A percentile compares a stretch with the other conserved stretches of the same genome.
phyloP scores from a whole-genome alignment of 92 coral and sea anemone genomes.

The Metridium senile region DNA sequence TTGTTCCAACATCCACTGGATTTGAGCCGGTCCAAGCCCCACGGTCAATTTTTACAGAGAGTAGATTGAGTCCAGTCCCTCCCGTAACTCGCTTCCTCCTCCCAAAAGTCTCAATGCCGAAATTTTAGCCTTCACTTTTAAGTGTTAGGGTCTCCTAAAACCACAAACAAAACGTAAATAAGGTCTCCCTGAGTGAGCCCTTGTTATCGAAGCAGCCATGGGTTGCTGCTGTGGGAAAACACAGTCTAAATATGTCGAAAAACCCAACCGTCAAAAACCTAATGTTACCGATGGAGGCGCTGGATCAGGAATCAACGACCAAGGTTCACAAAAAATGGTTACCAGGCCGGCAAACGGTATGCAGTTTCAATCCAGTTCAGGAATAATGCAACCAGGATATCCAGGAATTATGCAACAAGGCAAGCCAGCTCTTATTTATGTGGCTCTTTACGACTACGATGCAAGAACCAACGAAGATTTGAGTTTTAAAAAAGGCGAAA shows the following conservation, averaged over 20 bases:
- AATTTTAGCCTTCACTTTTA: conserved; percentile 28
- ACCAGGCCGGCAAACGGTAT: conserved; percentile 41
- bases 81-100: conserved; percentile 48
- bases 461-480: conserved; percentile 97
- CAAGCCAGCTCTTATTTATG: conserved; percentile 63
- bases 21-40: conserved; percentile 2
- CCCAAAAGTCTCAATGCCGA: conserved; percentile 33
- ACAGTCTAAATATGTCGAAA: conserved; percentile 65
- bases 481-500: conserved; percentile 92
- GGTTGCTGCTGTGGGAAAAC: conserved; percentile 96
- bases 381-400: conserved; percentile 30
- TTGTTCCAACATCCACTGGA: no score
- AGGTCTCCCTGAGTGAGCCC: conserved; percentile 22
- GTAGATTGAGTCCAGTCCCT: conserved; percentile 35
- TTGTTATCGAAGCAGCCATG: conserved; percentile 73
- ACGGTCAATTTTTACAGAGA: background rate
- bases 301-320: conserved; percentile 20
- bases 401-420: conserved; percentile 55
- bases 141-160: conserved; percentile 25
- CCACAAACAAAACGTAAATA: conserved; percentile 16
- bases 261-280: conserved; percentile 42
- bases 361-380: conserved; percentile 37
- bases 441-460: conserved; percentile 97
- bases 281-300: conserved; percentile 49
- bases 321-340: background rate